These are phyloP conservation scores for Ophion costatus DNA, from an alignment of 2,888 invertebrate species.

Conservation along the genomic window DNA sequence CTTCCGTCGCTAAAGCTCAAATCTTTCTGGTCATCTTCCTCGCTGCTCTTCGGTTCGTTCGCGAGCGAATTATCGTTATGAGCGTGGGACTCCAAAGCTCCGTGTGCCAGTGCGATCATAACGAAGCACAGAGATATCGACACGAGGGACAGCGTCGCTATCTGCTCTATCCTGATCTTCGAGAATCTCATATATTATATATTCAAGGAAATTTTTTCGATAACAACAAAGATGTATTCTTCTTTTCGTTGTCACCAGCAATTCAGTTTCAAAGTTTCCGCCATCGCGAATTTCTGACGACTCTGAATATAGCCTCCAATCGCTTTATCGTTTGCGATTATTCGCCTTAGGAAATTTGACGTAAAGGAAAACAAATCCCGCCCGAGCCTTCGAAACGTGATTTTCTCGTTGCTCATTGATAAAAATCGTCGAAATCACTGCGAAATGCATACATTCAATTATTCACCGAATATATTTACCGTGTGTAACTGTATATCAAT, in stretches of 20 bases:
- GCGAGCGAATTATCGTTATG: conserved; percentile 44
- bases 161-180: not conserved
- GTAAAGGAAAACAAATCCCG: not conserved
- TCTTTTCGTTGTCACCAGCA: not conserved
- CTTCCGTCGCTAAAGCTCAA: conserved; percentile 26
- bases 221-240: not conserved
- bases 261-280: conserved; percentile 19
- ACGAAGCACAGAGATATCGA: conserved; percentile 32
- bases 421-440: not conserved
- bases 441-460: not conserved
- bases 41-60: conserved; percentile 36
- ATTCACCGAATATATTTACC: not conserved
- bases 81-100: conserved; percentile 47
- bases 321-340: conserved; percentile 14
- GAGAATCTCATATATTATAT: conserved; percentile 34
- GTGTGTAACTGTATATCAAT: not conserved
- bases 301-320: conserved; percentile 31
- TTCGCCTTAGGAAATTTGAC: not conserved
- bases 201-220: not conserved
- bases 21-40: conserved; percentile 60
- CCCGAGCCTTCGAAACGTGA: not conserved
- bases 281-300: conserved; percentile 13
- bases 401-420: not conserved
- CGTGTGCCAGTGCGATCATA: conserved; percentile 43
- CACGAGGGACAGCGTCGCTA: conserved; percentile 34